phyloP scores from a whole-genome alignment of 2,888 invertebrate species.

The Lydus trimaculatus region DNA sequence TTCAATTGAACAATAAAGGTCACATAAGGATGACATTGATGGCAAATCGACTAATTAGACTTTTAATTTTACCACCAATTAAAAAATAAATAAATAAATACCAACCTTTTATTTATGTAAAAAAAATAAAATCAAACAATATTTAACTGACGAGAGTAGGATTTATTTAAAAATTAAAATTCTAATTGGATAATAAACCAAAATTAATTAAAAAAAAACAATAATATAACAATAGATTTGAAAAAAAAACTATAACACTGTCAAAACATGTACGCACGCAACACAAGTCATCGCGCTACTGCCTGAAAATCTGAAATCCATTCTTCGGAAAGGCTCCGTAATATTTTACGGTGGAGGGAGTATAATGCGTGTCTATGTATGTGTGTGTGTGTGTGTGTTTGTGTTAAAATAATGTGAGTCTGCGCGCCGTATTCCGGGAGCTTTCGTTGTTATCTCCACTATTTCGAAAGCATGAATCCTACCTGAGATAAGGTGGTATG shows the following conservation, averaged over 20 bases:
- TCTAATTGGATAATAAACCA: slow-evolving; percentile 10
- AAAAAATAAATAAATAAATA: neutral
- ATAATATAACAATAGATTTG: neutral
- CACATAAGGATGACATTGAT: neutral
- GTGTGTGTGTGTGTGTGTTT: too few relatives aligned
- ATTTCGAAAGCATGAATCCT: slow-evolving; percentile 18
- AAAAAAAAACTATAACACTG: slow-evolving; percentile 31
- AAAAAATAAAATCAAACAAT: neutral
- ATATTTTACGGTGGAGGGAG: slow-evolving; percentile 18
- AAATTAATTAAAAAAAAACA: slow-evolving; percentile 11
- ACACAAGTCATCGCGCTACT: slow-evolving; percentile 42
- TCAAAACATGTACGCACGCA: slow-evolving; percentile 32
- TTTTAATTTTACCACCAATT: neutral
- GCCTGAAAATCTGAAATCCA: slow-evolving; percentile 37
- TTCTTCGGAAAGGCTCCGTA: slow-evolving; percentile 26
- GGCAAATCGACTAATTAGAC: neutral
- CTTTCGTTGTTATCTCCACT: slow-evolving; percentile 24
- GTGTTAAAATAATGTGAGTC: slow-evolving; percentile 13
- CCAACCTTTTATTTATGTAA: neutral
- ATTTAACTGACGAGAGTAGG: neutral
- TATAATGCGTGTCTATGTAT: slow-evolving; percentile 12
- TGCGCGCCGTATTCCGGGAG: slow-evolving; percentile 19
- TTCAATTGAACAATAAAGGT: neutral
- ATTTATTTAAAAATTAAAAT: neutral
- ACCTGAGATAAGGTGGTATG: slow-evolving; percentile 40